Evolutionary conservation across 2,113 vertebrate species (phyloP), one percentile per base, ranked within the genome.

Genomic region (Aspiorhynchus laticeps): DNA sequence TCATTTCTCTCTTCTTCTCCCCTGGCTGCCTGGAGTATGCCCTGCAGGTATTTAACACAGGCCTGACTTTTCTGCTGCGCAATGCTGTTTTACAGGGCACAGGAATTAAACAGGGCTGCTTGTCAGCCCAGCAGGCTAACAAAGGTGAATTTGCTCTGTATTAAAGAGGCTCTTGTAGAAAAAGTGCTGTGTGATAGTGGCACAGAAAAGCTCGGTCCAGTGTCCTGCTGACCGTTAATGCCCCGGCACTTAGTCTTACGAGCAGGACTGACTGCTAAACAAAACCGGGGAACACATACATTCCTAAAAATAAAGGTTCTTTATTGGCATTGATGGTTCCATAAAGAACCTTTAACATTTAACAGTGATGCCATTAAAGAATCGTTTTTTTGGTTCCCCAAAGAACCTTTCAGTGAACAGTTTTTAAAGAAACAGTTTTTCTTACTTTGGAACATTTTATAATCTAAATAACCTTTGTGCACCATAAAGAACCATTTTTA

Each of bases 91-190:
- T 80, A 61, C 43, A 80, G 24, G 80, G 67, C 86, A 65, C 69
- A 71, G 41, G 46, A 38, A 71, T 77, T 73, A 86, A 85, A 83
- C 67, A 71, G 43, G 78, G 56, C 74, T 84, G 73, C 69, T 61
- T 86, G 81, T 87, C 88, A 87, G 51, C 65, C 51, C 56, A 76
- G 69, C 77, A 85, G 87, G 63, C 51, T 73, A 84, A 88, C 81
- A 88, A 46, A 73, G 87, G 71, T 88, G 63, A 85, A 69, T 36
- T 24, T 83, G 86, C 73, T 87, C 53, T 28, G 28, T 63, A 46
- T 75, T 75, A 86, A 81, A 74, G 67, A 61, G 71, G 69, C 53
- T 74, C 10, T 43, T 74, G 69, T 51, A 36, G 69, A 33, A 83
- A 83, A 83, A 69, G 43, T 28, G 46, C 43, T 48, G 63, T 71